Evolutionary conservation across 1,140 invertebrate genomes (phyloP), one percentile per base, ranked within the genome.

Genomic region (Drosophila rufa): DNA sequence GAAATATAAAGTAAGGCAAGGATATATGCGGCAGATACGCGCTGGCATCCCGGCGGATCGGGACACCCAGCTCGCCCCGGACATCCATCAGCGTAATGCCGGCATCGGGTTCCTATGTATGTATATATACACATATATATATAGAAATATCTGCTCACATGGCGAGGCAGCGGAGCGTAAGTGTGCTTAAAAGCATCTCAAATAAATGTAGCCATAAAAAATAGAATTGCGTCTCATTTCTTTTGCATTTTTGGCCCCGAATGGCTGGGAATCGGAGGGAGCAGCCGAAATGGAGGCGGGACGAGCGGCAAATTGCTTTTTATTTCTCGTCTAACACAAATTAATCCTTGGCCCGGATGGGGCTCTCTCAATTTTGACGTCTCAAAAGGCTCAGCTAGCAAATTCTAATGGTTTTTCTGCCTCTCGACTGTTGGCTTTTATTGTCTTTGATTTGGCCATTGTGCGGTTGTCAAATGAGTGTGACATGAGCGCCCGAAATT

Each of bases 171-270:
- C 71, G 38, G 75, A 62, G 74, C 74, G 74, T 78, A 79, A 79
- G 76, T 79, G 59, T 79, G 59, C 75, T 81, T 80, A 80, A 80
- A 78, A 78, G 75, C 75, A 78, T 78, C 65, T 69, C 64, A 78
- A 75, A 79, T 80, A 80, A 80, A 80, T 80, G 71, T 67, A 68
- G 61, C 45, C 75, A 79, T 79, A 79, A 79, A 73, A 57, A 78
- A 79, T 79, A 64, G 75, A 79, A 79, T 79, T 79, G 76, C 66
- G 53, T 64, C 76, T 78, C 66, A 79, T 79, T 79, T 79, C 65
- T 66, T 75, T 75, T 76, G 43, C 60, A 59, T 76, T 76, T 76
- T 53, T 57, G 51, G 43, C 45, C 50, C 38, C 43, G 45, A 56
- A 56, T 61, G 50, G 27, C 43, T 25, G 42, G 56, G 36, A 36